phyloP scores from a whole-genome alignment of 1,140 invertebrate genomes.

The roundworm (Caenorhabditis elegans) region WBcel235 BX284605.5:13631501-13632000 shows the following conservation, averaged over 20 bases:
- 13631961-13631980: neutral
- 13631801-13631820: constrained; percentile 7
- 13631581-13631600: no score
- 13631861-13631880: neutral
- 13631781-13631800: neutral
- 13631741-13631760: neutral
- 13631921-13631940: neutral
- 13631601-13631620: no score
- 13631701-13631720: no score
- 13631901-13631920: neutral
- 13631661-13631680: no score
- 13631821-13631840: neutral
- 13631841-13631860: neutral
- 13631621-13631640: no score
- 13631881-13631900: neutral
- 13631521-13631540: no score
- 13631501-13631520: no score
- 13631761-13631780: neutral
- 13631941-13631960: neutral
- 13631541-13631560: no score
- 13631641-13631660: no score
- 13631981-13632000: neutral
- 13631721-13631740: neutral
- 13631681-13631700: no score
- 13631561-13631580: no score